Base-by-base conservation (phyloP, 35 echinoderm and acorn worm species). In the Heliocidaris tuberculata region DNA sequence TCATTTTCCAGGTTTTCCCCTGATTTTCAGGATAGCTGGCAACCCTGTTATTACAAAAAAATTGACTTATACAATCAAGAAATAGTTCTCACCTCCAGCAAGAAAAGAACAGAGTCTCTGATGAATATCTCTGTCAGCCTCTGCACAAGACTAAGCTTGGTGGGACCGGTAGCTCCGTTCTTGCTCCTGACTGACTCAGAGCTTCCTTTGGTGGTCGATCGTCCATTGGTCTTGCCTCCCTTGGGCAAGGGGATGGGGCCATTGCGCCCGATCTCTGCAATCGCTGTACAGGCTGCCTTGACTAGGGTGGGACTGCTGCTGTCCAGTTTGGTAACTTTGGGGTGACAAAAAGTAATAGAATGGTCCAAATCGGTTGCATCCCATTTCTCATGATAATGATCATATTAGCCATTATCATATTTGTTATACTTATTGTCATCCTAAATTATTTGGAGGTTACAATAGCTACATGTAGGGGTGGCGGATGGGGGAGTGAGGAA, bases 231-330 rank as follows among this genome's bases (percentile, higher is more conserved):
- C 29, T 94, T 94, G 21, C 94, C 94, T 49, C 86, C 94, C 60
- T 92, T 94, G 12, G 70, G 52, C 30, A 96, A 16, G 16, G 94
- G 96, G 31, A 96, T 92, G 10, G 56, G 86, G 48, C 96, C 96
- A 85, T 94, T 94, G 27, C 94, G 85, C 48, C 93, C 86, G 10
- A 96, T 96, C 60, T 96, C 94, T 2, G 93, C 96, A 31, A 96
- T 86, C 30, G 96, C 96, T 78, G 93, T 94, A 56, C 96, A 96
- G 3, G 93, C 93, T 90, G 85, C 96, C 59, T 60, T 48, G 21
- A 88, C 59, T 50, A 94, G n/a, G 15, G 70, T 60, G 49, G 86
- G 86, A 48, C 56, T 88, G 31, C 42, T 71, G 32, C 47, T 48
- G 27, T 94, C 88, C 30, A 96, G 94, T n/a, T 94, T 94, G 19